phyloP scores from a whole-genome alignment of 1,140 invertebrate species.

The Pseudobourletiella spinata region DNA sequence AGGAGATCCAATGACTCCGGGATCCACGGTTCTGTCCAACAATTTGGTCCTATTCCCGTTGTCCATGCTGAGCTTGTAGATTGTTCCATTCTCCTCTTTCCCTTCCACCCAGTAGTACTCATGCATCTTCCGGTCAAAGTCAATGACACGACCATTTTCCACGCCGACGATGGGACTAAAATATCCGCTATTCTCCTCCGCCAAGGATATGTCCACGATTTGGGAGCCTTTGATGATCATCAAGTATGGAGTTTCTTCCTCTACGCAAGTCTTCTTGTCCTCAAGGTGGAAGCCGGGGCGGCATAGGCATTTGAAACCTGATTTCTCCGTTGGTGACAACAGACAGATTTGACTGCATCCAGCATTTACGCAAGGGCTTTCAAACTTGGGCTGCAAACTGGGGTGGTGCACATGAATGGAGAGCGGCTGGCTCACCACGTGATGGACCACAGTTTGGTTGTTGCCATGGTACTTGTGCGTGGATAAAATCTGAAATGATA shows the following conservation, averaged over 20 bases:
- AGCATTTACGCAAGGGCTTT: constrained; percentile 70
- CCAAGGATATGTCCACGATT: constrained; percentile 71
- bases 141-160: constrained; percentile 76
- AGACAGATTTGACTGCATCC: constrained; percentile 87
- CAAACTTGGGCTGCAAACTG: constrained; percentile 73
- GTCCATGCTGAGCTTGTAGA: constrained; percentile 71
- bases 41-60: constrained; percentile 82
- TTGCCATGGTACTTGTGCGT: constrained; percentile 83
- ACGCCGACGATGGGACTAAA: constrained; percentile 84
- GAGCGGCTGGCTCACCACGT: constrained; percentile 85
- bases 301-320: constrained; percentile 54
- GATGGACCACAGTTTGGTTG: constrained; percentile 87
- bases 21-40: constrained; percentile 54
- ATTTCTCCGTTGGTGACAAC: constrained; percentile 49
- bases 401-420: constrained; percentile 92
- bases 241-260: constrained; percentile 78
- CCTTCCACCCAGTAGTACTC: constrained; percentile 49
- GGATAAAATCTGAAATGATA: constrained; percentile 50
- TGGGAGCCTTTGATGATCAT: constrained; percentile 85
- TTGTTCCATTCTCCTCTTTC: constrained; percentile 59
- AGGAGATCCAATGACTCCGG: constrained; percentile 79
- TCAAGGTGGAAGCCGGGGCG: constrained; percentile 70
- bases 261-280: constrained; percentile 61
- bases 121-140: constrained; percentile 81
- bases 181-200: constrained; percentile 63